Evolutionary conservation across 2,113 vertebrate species (phyloP).

Genomic region (Leucoraja erinaceus): DNA sequence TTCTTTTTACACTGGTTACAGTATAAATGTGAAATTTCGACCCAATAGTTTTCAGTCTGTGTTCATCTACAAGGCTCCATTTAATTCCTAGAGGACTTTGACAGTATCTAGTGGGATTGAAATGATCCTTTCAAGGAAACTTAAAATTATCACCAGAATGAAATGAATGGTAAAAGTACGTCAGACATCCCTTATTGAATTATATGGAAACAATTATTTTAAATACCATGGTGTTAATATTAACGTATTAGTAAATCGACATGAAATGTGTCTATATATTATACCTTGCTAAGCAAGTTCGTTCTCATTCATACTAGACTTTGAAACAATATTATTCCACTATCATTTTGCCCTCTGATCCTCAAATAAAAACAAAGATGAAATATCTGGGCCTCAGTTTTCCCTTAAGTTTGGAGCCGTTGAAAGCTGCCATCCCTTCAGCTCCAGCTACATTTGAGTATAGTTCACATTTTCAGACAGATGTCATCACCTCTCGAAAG

Average conservation of each 20-base stretch:
- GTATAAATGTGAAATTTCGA: neutral
- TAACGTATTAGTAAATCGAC: conserved; percentile 15
- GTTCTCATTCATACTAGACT: neutral
- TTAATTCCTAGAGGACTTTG: neutral
- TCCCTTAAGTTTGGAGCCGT: conserved; percentile 16
- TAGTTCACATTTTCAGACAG: conserved; percentile 22
- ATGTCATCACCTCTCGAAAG: conserved; percentile 29
- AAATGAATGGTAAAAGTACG: neutral
- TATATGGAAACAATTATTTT: conserved; percentile 33
- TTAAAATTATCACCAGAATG: neutral
- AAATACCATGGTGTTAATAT: conserved; percentile 20
- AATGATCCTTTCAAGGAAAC: conserved; percentile 14
- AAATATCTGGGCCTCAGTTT: conserved; percentile 14
- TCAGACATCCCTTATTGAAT: conserved; percentile 17
- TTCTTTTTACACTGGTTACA: neutral
- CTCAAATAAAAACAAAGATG: conserved; percentile 31
- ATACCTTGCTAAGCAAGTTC: neutral
- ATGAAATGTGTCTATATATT: conserved; percentile 25
- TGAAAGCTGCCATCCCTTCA: conserved; percentile 14
- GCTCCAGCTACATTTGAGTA: conserved; percentile 13
- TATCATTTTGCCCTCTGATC: conserved; percentile 38
- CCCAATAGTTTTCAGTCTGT: neutral
- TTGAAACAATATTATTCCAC: conserved; percentile 39
- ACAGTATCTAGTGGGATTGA: neutral
- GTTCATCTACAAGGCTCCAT: neutral